These are phyloP conservation scores for Leucopsar rothschildi DNA, from an alignment of 2,113 vertebrate genomes.

Conservation along the genomic window DNA sequence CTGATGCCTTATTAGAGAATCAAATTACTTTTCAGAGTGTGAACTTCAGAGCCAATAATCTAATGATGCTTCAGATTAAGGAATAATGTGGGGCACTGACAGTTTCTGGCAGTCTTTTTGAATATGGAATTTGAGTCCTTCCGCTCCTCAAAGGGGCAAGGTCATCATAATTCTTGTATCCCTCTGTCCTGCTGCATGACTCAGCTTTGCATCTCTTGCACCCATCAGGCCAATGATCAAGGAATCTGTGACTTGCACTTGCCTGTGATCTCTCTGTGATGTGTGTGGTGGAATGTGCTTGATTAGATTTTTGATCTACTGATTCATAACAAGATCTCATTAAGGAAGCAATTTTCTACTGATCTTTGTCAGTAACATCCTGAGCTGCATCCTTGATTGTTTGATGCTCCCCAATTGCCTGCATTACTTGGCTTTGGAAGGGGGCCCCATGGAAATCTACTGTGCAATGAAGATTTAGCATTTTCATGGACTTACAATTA, in stretches of 20 bases:
- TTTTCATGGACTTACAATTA: not conserved
- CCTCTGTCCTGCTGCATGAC: not conserved
- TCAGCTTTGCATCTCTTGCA: not conserved
- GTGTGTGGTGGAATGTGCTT: not conserved
- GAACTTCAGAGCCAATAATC: conserved; percentile 3
- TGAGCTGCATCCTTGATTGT: not conserved
- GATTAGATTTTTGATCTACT: not conserved
- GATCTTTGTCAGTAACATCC: not conserved
- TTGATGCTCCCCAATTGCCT: not conserved
- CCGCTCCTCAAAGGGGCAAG: not conserved
- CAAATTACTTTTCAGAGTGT: not conserved
- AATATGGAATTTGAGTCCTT: not conserved
- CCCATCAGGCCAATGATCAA: not conserved
- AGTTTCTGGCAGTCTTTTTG: not conserved
- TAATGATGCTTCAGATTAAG: conserved; percentile 7
- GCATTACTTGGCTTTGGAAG: not conserved
- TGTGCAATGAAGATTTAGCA: not conserved
- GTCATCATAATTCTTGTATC: not conserved
- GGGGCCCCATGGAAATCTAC: not conserved
- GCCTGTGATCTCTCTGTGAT: not conserved
- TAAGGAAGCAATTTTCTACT: not conserved
- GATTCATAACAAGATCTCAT: not conserved
- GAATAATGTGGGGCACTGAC: not conserved
- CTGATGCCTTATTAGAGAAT: not conserved
- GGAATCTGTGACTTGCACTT: not conserved